These are phyloP conservation scores for Eufriesea mexicana DNA, from an alignment of 1,140 invertebrate genomes.

Conservation along the genomic window DNA sequence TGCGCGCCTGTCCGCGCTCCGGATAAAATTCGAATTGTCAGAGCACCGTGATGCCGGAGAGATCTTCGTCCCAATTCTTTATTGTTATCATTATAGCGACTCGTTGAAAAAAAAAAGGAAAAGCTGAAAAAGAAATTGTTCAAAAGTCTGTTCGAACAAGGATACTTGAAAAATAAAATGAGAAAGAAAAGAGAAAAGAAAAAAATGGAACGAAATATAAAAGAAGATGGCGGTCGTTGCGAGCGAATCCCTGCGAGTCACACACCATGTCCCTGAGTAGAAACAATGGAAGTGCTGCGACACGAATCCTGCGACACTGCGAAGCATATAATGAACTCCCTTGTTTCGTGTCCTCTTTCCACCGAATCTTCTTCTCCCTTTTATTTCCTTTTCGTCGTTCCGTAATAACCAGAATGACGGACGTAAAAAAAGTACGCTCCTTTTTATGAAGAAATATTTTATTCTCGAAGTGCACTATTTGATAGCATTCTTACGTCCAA, in stretches of 20 bases:
- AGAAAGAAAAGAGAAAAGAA: background rate
- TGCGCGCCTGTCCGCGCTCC: background rate
- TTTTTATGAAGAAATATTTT: too few relatives aligned
- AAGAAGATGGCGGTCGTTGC: background rate
- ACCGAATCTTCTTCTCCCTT: too few relatives aligned
- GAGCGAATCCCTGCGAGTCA: slow-evolving; percentile 3
- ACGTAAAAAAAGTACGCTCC: too few relatives aligned
- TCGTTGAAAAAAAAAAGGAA: background rate
- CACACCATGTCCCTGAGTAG: slow-evolving; percentile 15
- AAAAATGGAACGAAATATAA: background rate
- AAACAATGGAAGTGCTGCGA: slow-evolving; percentile 24
- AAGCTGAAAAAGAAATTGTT: background rate
- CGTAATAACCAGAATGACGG: background rate
- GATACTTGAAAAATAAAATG: background rate
- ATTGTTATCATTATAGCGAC: too few relatives aligned
- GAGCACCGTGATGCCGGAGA: background rate
- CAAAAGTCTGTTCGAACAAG: background rate
- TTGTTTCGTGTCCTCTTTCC: background rate
- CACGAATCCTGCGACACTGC: slow-evolving; percentile 10
- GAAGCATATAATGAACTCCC: background rate
- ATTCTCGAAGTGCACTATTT: too few relatives aligned
- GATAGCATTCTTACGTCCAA: too few relatives aligned
- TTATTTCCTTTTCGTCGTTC: background rate
- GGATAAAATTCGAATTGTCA: slow-evolving; percentile 11
- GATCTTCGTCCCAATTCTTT: background rate